A percentile compares a stretch with the other conserved stretches of the same genome.
These are phyloP conservation scores for Aptenodytes forsteri DNA, from an alignment of 2,113 vertebrate genomes.

Conservation along the genomic window DNA sequence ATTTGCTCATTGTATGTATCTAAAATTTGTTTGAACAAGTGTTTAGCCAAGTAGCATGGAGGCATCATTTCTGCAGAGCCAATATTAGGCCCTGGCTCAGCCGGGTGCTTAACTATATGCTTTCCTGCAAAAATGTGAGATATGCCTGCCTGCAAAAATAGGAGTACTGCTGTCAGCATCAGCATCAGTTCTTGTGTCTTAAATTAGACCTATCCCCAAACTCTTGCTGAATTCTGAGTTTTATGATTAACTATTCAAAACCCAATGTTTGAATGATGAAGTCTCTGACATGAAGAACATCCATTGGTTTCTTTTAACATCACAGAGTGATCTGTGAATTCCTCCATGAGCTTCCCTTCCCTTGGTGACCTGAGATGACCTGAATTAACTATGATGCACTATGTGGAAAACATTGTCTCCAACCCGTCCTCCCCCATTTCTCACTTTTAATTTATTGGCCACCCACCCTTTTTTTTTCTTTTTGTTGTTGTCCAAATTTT, in stretches of 20 bases:
- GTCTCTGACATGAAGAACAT: background rate
- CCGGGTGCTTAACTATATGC: background rate
- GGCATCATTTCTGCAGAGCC: background rate
- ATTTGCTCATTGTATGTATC: background rate
- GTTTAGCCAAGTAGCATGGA: background rate
- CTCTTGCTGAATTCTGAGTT: background rate
- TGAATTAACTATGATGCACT: conserved; percentile 18
- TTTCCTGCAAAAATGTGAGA: background rate
- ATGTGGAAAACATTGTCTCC: conserved; percentile 52
- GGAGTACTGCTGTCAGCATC: background rate
- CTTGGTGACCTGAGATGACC: conserved; percentile 46
- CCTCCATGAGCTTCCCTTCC: background rate
- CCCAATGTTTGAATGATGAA: background rate
- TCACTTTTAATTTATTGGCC: conserved; percentile 65
- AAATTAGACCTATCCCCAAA: background rate
- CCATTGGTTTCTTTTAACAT: background rate
- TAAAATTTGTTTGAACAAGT: background rate
- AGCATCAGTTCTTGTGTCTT: background rate
- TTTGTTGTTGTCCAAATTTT: conserved; percentile 53
- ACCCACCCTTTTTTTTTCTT: conserved; percentile 46
- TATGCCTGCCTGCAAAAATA: background rate
- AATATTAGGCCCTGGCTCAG: background rate
- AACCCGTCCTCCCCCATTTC: conserved; percentile 6
- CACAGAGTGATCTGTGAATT: background rate
- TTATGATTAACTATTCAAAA: background rate